phyloP scores from a whole-genome alignment of 2,888 invertebrate species.

The Drosophila pullipes region DNA sequence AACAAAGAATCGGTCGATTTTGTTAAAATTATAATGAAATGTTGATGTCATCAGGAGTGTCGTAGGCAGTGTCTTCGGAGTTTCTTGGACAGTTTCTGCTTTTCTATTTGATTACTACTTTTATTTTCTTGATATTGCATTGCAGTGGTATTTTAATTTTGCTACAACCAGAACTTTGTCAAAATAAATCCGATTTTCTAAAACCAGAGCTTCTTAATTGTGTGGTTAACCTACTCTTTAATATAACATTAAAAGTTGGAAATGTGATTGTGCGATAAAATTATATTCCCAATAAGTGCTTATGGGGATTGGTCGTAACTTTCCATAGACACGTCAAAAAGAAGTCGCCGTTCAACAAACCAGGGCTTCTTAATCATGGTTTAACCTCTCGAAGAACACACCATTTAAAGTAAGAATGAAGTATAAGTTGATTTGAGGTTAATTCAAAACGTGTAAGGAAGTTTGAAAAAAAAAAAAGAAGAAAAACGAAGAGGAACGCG shows the following conservation, averaged over 20 bases:
- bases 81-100: neutral
- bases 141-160: neutral
- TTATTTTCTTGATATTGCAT: neutral
- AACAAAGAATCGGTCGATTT: neutral
- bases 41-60: neutral
- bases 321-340: neutral
- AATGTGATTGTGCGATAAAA: neutral
- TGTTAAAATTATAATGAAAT: neutral
- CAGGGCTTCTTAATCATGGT: neutral
- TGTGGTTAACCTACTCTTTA: neutral
- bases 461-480: slow-evolving; percentile 28
- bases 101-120: neutral
- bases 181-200: neutral
- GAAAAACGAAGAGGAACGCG: slow-evolving; percentile 8
- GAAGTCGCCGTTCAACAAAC: neutral
- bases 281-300: neutral
- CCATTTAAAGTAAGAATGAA: slow-evolving; percentile 4
- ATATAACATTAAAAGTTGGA: neutral
- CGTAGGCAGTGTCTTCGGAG: too few relatives aligned
- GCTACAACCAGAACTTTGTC: neutral
- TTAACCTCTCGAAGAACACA: neutral
- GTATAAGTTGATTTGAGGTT: slow-evolving; percentile 65
- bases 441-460: slow-evolving; percentile 67
- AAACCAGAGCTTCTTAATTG: neutral
- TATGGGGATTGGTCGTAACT: neutral